Evolutionary conservation across 2,888 invertebrate species (phyloP).

Genomic region (Acleris laterana): DNA sequence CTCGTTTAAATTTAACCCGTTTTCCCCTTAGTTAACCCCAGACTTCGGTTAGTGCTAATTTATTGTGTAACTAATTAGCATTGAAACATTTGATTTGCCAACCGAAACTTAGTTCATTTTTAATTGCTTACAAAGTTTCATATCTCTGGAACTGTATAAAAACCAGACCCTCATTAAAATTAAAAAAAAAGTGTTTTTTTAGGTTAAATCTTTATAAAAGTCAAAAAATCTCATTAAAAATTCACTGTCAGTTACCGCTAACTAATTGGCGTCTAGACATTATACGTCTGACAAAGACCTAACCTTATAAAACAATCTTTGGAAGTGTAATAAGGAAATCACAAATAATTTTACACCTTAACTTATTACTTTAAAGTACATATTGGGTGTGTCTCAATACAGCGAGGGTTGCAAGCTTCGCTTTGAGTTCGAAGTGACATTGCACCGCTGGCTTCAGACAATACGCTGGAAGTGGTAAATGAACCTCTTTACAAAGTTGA

Average conservation of each 20-base stretch:
- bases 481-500: constrained; percentile 69
- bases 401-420: constrained; percentile 45
- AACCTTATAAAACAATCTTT: constrained; percentile 59
- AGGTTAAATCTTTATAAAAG: constrained; percentile 44
- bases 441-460: constrained; percentile 69
- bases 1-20: constrained; percentile 61
- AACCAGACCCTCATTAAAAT: constrained; percentile 28
- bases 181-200: constrained; percentile 39
- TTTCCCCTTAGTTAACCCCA: constrained; percentile 68
- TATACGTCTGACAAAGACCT: constrained; percentile 55
- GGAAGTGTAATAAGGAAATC: constrained; percentile 59
- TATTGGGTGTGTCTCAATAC: not conserved
- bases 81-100: constrained; percentile 64
- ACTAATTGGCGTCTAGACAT: constrained; percentile 66
- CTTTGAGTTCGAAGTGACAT: constrained; percentile 62
- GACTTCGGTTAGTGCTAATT: constrained; percentile 70
- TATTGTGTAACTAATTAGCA: constrained; percentile 76
- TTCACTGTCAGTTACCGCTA: constrained; percentile 66
- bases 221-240: constrained; percentile 66
- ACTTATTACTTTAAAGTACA: not conserved
- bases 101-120: constrained; percentile 41
- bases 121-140: constrained; percentile 17
- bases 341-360: constrained; percentile 38
- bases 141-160: constrained; percentile 31
- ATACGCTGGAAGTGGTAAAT: constrained; percentile 70